Percentiles rank a stretch among this genome's conserved stretches.
Evolutionary conservation across 2,888 invertebrate species (phyloP).

Genomic region (Oeneis ivallda): DNA sequence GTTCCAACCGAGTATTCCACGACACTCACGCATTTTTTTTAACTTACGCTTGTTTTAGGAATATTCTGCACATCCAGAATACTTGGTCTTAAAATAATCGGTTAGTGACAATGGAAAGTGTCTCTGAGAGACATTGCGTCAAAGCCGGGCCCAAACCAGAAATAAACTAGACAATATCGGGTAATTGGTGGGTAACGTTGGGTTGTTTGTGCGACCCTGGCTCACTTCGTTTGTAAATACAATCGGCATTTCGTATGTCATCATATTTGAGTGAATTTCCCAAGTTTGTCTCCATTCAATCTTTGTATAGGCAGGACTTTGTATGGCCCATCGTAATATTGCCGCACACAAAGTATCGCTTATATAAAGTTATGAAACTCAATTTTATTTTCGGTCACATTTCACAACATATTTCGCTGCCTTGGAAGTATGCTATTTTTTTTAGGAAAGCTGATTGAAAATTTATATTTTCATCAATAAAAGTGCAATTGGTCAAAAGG

Average conservation of each 20-base stretch:
- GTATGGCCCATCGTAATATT: not conserved
- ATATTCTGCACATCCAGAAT: not conserved
- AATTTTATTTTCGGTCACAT: too few relatives aligned
- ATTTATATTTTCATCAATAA: too few relatives aligned
- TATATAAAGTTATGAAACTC: too few relatives aligned
- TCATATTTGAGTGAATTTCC: conserved; percentile 12
- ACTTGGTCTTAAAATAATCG: not conserved
- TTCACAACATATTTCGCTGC: too few relatives aligned
- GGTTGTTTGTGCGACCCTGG: conserved; percentile 41
- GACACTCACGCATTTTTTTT: too few relatives aligned
- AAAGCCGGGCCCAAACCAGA: conserved; percentile 45
- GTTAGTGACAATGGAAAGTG: conserved; percentile 29
- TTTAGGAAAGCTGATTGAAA: too few relatives aligned
- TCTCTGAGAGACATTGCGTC: conserved; percentile 40
- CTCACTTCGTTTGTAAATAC: conserved; percentile 26
- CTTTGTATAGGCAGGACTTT: not conserved
- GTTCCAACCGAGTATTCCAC: too few relatives aligned
- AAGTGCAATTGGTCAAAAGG: too few relatives aligned
- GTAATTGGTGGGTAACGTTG: conserved; percentile 43
- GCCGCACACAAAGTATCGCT: too few relatives aligned
- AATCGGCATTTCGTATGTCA: conserved; percentile 25
- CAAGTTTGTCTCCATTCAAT: too few relatives aligned
- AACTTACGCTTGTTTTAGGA: too few relatives aligned
- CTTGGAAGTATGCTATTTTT: too few relatives aligned
- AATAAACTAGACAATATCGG: conserved; percentile 47